These are phyloP conservation scores for Aphelenchoides avenae DNA, from an alignment of 1,140 invertebrate species.

Conservation along the genomic window DNA sequence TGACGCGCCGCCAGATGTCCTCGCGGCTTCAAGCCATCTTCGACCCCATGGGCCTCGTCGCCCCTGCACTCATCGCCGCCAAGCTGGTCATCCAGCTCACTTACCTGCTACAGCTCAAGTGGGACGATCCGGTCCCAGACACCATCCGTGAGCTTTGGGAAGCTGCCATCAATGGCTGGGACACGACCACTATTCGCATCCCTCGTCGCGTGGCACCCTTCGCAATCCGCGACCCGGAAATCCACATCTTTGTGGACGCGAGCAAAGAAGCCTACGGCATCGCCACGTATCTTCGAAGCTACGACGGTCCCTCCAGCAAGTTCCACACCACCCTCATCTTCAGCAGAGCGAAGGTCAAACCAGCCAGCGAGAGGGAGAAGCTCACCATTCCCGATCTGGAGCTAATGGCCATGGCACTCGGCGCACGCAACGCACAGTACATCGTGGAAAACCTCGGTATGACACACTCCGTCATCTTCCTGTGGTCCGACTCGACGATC, in stretches of 20 bases:
- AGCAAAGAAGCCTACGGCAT: slow-evolving; percentile 4
- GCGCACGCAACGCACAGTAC: neutral
- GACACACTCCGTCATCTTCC: neutral
- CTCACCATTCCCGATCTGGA: slow-evolving; percentile 3
- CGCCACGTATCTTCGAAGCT: neutral
- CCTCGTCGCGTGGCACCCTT: neutral
- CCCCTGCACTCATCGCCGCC: neutral
- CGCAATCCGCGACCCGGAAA: neutral
- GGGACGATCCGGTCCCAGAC: neutral
- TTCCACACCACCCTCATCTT: slow-evolving; percentile 1
- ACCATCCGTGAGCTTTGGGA: neutral
- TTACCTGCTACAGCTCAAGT: neutral
- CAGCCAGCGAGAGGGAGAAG: neutral
- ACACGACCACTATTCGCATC: neutral
- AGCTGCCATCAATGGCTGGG: neutral
- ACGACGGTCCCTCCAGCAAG: neutral
- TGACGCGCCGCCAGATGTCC: neutral
- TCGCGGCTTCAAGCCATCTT: neutral
- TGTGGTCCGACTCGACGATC: slow-evolving; percentile 3
- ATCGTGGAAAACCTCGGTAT: slow-evolving; percentile 1
- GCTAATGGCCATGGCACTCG: neutral
- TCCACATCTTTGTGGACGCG: slow-evolving; percentile 5
- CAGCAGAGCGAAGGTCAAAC: neutral
- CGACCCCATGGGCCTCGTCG: slow-evolving; percentile 6
- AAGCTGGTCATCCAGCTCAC: slow-evolving; percentile 17